Evolutionary conservation across 2,888 invertebrate genomes (phyloP), one percentile per base, ranked within the genome.

Genomic region (Crematogaster levior): DNA sequence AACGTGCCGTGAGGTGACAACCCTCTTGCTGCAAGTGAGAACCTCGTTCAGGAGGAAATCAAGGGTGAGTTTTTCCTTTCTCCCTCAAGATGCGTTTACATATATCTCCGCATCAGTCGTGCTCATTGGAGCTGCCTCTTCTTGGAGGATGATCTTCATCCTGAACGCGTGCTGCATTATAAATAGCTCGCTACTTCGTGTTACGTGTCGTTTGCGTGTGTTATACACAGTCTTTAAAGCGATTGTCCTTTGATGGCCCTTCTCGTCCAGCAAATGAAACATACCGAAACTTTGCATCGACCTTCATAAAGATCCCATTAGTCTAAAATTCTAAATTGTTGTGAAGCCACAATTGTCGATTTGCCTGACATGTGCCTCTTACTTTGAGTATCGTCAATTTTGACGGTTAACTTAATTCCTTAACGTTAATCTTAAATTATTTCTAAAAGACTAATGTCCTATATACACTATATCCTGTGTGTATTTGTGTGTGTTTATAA

Each of bases 71-170:
- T 15, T 34, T 30, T 65, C 30, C 51, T 53, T 12, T 21, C 43
- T 53, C 10, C 24, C 30, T 53, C 85, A 75, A 85, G 74, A 85
- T 73, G 82, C 77, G 68, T 84, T 88, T 86, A 87, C 84, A 85
- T 88, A 88, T 86, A 85, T 81, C 81, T 83, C 82, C 82, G 88
- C 87, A 87, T 91, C 90, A 88, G 89, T 91, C 88, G 90, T 88
- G 90, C 90, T 91, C 85, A 89, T 91, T 91, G 89, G 81, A 87
- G 86, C 80, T 86, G 85, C 86, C 88, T 89, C 86, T 89, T 88
- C 72, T n/a, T n/a, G n/a, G n/a, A 84, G 83, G 84, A 86, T 18
- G 46, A 84, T 89, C 84, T 88, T 87, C 77, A 81, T 89, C 83
- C 84, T 77, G 83, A 85, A 88, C 87, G 87, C 85, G 84, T 63